Base-by-base conservation (phyloP, 1,140 invertebrate species). In the Drosophila nasuta region DNA sequence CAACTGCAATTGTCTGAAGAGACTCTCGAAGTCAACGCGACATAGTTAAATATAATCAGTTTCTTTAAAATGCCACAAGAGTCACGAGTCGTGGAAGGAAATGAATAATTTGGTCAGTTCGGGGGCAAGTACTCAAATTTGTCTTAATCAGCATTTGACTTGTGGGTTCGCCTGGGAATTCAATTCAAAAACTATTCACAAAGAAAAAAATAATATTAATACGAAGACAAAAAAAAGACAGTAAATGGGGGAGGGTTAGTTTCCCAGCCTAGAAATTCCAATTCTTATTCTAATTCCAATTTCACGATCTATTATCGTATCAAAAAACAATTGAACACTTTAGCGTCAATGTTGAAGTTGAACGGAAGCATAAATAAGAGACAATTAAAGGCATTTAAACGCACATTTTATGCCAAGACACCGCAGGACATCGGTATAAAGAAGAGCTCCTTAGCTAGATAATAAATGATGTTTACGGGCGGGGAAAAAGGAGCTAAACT, bases 361-460 rank as follows among this genome's bases (percentile, higher is more conserved):
- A 75, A 56, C 81, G 85, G 77, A 85, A 83, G 67, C 73, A 88
- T 88, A 88, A 89, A 88, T 89, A 88, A 89, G 79, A 70, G 81
- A 89, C 85, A 88, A 88, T 88, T 88, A 88, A 85, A 89, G 81
- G 70, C 81, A 70, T 81, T 88, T 85, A 78, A 88, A 78, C 82
- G 79, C 79, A 71, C 66, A 79, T 86, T 86, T 81, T 51, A 76
- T 69, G 83, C 62, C 77, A 38, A 49, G 70, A 52, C 83, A 70
- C 83, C 80, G 70, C 83, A 88, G 80, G 80, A 88, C 67, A 74
- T 77, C 62, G 15, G 68, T 65, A 64, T 59, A 57, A 72, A 54
- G 48, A 64, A 48, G 43, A 54, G 58, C 68, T 76, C 64, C 77
- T 69, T 5, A 41, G 41, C 51, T 59, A 67, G 70, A 88, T 89